Conservation (phyloP, 2,888 invertebrate genomes). For the Volucella zonaria region DNA sequence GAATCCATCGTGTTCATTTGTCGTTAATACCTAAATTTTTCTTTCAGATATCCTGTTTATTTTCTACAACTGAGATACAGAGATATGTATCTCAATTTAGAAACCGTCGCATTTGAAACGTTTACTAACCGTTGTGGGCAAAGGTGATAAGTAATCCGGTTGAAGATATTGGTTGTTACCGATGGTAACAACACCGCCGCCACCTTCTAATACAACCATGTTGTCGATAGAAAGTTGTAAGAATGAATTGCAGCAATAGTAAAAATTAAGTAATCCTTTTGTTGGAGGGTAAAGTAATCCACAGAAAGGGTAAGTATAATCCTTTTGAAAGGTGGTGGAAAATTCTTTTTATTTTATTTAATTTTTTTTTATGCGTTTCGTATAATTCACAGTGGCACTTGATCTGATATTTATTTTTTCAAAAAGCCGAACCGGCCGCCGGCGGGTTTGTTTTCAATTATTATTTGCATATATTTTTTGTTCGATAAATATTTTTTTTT, state of each 20-base stretch:
- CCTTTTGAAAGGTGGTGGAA: constrained; percentile 31
- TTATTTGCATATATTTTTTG: constrained; percentile 19
- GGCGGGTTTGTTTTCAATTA: constrained; percentile 20
- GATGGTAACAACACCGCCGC: constrained; percentile 93
- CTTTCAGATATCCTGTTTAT: too few species aligned
- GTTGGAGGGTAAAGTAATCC: constrained; percentile 44
- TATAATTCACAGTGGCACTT: constrained; percentile 45
- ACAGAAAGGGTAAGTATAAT: constrained; percentile 47
- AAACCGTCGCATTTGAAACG: constrained; percentile 34
- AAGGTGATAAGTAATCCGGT: constrained; percentile 97
- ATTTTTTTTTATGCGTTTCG: constrained; percentile 23
- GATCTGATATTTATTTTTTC: constrained; percentile 6
- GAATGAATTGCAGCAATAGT: constrained; percentile 46
- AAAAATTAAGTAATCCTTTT: constrained; percentile 62
- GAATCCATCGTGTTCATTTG: too few species aligned
- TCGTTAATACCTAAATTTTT: too few species aligned
- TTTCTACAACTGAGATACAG: too few species aligned
- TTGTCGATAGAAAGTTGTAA: constrained; percentile 64
- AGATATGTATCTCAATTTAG: constrained; percentile 5
- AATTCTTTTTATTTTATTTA: constrained; percentile 3
- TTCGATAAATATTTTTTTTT: constrained; percentile 22
- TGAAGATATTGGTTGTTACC: constrained; percentile 97
- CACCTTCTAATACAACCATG: constrained; percentile 96
- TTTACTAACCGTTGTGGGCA: constrained; percentile 95
- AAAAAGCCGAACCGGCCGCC: constrained; percentile 61